Evolutionary conservation across 2,113 vertebrate species (phyloP), one percentile per base, ranked within the genome.

Genomic region (Phoxinus phoxinus): DNA sequence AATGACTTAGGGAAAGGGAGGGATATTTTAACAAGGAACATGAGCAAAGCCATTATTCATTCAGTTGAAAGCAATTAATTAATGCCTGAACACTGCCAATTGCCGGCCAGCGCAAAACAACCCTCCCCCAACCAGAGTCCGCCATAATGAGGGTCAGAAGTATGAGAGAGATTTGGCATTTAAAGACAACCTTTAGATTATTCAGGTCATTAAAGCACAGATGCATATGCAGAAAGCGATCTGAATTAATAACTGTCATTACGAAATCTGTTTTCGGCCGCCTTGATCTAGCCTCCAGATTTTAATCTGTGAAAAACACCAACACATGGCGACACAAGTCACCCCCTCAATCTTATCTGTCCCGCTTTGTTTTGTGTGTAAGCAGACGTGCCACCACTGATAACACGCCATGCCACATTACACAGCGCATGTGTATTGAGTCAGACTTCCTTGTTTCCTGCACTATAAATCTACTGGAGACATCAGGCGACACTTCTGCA

Each of bases 21-120:
- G 78, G 77, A 78, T 77, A 65, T 88, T 76, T 71, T 81, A 81
- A 89, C 72, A 84, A 35, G 59, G 21, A 84, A 46, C 86, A 83
- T 83, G 83, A 85, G 79, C 73, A 46, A 80, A 71, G 85, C 53
- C 79, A 85, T 89, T 89, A 89, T 78, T 89, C 88, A 89, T 87
- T 87, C 88, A 85, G 88, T 73, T 79, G 4, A 83, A 74, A 19
- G 65, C 79, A 83, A 89, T 87, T 89, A 87, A 89, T 89, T 87
- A 89, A 89, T 83, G 73, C 76, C 79, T 83, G 51, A 73, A 56
- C 81, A 71, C 81, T 63, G 83, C 83, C 85, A 73, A 85, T 48
- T 67, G 73, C 72, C 56, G 56, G 78, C 63, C 85, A 79, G 44
- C 3, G 8, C 72, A 35, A 83, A 87, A 35, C 51, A 79, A 25